Percentiles rank a stretch among this genome's conserved stretches.
These are phyloP conservation scores for Gymnoscopelus braueri DNA, from an alignment of 2,797 vertebrate genomes.

Conservation along the genomic window DNA sequence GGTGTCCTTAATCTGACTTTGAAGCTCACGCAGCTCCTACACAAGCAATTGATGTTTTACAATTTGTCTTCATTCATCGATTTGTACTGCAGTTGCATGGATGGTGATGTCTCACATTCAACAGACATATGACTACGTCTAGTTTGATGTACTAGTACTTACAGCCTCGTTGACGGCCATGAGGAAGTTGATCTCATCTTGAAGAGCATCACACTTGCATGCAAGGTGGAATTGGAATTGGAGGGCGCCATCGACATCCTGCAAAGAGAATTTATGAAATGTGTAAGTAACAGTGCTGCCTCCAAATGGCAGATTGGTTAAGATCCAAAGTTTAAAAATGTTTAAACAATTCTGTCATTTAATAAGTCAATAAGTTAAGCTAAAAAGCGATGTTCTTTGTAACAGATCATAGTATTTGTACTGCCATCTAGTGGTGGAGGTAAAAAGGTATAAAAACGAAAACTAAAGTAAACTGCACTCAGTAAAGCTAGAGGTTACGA, in stretches of 20 bases:
- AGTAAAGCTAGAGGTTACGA: too few species aligned
- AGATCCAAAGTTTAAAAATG: too few species aligned
- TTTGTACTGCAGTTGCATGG: neutral
- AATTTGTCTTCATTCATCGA: constrained; percentile 13
- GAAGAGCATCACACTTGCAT: constrained; percentile 85
- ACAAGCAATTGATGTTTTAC: constrained; percentile 23
- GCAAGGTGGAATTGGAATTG: too few species aligned
- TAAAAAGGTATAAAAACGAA: too few species aligned
- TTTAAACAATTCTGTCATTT: too few species aligned
- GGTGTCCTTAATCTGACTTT: constrained; percentile 86
- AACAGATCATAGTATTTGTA: too few species aligned
- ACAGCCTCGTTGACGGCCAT: constrained; percentile 88
- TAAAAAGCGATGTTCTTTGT: too few species aligned
- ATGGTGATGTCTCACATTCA: neutral
- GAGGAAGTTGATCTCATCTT: constrained; percentile 94
- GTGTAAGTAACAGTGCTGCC: too few species aligned
- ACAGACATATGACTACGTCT: neutral
- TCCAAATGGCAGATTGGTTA: too few species aligned
- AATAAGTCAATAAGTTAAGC: too few species aligned
- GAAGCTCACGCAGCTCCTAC: constrained; percentile 85
- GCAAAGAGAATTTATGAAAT: constrained; percentile 27
- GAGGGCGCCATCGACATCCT: constrained; percentile 96
- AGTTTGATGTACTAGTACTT: constrained; percentile 44
- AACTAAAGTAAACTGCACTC: too few species aligned
- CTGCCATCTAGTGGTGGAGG: too few species aligned